Evolutionary conservation across 1,140 invertebrate genomes (phyloP), one percentile per base, ranked within the genome.

Genomic region (Reticulitermes speratus): DNA sequence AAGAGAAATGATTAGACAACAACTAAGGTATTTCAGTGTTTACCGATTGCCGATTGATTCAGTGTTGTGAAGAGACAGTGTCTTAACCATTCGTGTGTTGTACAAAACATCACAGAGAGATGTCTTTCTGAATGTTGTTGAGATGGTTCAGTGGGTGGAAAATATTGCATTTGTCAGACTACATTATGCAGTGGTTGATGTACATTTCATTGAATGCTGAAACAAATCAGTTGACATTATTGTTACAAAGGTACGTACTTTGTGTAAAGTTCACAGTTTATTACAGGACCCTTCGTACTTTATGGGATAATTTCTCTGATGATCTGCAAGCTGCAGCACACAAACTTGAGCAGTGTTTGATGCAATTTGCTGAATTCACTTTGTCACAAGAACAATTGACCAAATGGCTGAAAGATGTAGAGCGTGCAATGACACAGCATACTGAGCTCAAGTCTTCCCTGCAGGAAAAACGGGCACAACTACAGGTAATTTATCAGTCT

Each of bases 401-500:
- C 0, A 96, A 97, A 90, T 99, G 98, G 98, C 90, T 99, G 3
- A 95, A 96, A 89, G 97, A 98, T 89, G 96, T 98, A 16, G 97
- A 98, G 90, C 94, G 95, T 88, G 96, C 97, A 5, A 97, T 99
- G 95, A 96, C 97, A 88, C 94, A 96, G 87, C 97, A 98, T 88
- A 97, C 96, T 0, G 97, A 98, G 90, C 91, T 97, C 2, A 98
- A 98, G 90, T 95, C 95, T 0, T 97, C 97, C 1, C 91, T 99
- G 38, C 97, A 98, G 91, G 98, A 99, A 90, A 99, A 99, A 91
- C 95, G 96, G 87, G 97, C 97, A 0, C 97, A 98, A 90, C 90
- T 98, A 25, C 97, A 91, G 88, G 89, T 90, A 55, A 55, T 55
- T 21, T 5, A 12, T 21, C 52, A 55, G 19, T 0, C 11, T 48